Conservation (phyloP, 2,797 vertebrate genomes). For the Sandelia bainsii region DNA sequence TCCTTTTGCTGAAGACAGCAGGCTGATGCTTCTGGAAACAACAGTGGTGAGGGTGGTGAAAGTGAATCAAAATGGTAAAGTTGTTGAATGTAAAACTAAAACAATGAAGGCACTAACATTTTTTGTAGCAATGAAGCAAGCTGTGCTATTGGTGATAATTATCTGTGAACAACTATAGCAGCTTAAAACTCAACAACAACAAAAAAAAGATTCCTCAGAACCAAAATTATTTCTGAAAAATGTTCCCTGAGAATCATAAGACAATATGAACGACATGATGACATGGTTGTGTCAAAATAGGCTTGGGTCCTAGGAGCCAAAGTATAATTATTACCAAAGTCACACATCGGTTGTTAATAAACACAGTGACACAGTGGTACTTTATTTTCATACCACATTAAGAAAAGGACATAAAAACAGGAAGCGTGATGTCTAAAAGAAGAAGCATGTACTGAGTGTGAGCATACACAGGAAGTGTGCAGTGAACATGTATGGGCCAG, state of each 20-base stretch:
- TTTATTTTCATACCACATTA: slow-evolving; percentile 62
- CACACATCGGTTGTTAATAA: slow-evolving; percentile 61
- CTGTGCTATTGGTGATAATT: not conserved
- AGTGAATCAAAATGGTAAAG: not conserved
- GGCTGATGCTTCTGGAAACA: not conserved
- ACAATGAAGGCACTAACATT: not conserved
- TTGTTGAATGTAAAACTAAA: not conserved
- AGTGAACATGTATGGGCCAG: slow-evolving; percentile 62
- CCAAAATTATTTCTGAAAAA: not conserved
- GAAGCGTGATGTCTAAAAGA: slow-evolving; percentile 77
- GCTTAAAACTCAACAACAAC: not conserved
- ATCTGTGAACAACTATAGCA: not conserved
- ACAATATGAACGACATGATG: not conserved
- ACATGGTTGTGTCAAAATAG: not conserved
- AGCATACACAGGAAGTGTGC: slow-evolving; percentile 75
- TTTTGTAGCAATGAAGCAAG: not conserved
- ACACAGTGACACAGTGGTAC: slow-evolving; percentile 31
- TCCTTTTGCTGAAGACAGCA: not conserved
- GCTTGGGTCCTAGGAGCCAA: not conserved
- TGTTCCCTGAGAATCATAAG: not conserved
- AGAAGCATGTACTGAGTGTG: slow-evolving; percentile 70
- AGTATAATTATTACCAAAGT: slow-evolving; percentile 2
- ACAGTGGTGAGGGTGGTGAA: not conserved
- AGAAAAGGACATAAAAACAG: slow-evolving; percentile 75
- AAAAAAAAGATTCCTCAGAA: not conserved